Evolutionary conservation across 2,113 vertebrate genomes (phyloP), one percentile per base, ranked within the genome.

Genomic region (Capreolus pygargus): DNA sequence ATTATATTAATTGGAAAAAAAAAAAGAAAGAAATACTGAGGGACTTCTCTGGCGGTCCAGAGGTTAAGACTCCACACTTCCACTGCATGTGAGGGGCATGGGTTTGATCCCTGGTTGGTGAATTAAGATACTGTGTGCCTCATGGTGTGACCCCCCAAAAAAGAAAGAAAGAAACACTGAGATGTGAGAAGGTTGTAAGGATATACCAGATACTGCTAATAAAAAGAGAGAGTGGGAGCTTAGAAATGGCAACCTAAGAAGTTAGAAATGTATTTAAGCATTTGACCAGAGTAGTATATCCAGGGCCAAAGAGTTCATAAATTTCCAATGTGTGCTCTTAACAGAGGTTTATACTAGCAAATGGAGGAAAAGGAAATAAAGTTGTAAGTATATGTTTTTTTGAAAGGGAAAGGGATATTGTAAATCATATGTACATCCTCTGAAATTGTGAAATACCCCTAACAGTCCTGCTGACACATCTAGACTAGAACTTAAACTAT

Each of bases 1-100:
- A 99, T 54, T 87, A n/a, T 89, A 27, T 67, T 4, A 11, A 61
- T 61, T 64, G 9, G 1, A 50, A 50, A 50, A 50, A 47, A 50
- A 50, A 50, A 50, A 50, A 50, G 47, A 50, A 50, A 50, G 47
- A 50, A 50, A 50, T 1, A 36, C n/a, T 1, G 2, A 70, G n/a
- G 67, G 67, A 39, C 67, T 70, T 70, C n/a, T 19, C n/a, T 39
- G n/a, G n/a, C 2, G 2, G 17, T 39, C 67, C 67, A 70, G 67
- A 39, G 67, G 67, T 39, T 70, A 70, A 70, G n/a, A 70, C n/a
- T 70, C 19, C 10, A 70, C 0, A 10, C n/a, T 39, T 70, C 67
- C n/a, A 39, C 10, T 70, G 19, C 54, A 55, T 55, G 54, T n/a
- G 23, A n/a, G n/a, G 64, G 67, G n/a, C 67, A 6, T 39, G 67